A percentile compares a stretch with the other conserved stretches of the same genome.
phyloP scores from a whole-genome alignment of 2,113 vertebrate species.

The Strix uralensis region DNA sequence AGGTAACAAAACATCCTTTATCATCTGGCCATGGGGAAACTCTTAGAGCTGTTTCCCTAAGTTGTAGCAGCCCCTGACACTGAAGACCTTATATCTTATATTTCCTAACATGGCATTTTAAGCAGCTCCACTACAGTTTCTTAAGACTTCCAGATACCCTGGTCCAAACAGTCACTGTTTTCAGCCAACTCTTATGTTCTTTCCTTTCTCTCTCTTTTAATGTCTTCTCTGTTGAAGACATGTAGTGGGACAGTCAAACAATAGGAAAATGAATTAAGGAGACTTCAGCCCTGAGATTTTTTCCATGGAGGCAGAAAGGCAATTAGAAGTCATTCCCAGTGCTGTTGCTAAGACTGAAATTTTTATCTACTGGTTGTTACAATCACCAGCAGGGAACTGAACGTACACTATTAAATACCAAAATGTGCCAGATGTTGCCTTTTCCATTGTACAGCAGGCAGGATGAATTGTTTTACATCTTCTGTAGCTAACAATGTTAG shows the following conservation, averaged over 20 bases:
- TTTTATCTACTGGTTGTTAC: background rate
- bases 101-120: background rate
- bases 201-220: background rate
- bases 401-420: background rate
- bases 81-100: background rate
- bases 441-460: background rate
- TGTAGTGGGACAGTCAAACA: background rate
- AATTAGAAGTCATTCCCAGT: background rate
- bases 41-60: background rate
- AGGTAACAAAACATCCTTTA: conserved; percentile 16
- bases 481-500: background rate
- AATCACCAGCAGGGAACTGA: background rate
- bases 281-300: background rate
- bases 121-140: background rate
- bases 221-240: background rate
- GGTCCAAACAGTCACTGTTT: background rate
- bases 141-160: background rate
- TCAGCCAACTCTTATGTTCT: background rate
- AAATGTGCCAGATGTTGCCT: background rate
- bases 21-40: background rate
- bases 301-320: background rate
- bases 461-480: background rate
- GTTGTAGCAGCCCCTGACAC: background rate
- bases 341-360: background rate
- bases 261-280: background rate